A percentile compares a stretch with the other conserved stretches of the same genome.
Evolutionary conservation across 2,888 invertebrate species (phyloP).

Genomic region (Tribolium freemani): DNA sequence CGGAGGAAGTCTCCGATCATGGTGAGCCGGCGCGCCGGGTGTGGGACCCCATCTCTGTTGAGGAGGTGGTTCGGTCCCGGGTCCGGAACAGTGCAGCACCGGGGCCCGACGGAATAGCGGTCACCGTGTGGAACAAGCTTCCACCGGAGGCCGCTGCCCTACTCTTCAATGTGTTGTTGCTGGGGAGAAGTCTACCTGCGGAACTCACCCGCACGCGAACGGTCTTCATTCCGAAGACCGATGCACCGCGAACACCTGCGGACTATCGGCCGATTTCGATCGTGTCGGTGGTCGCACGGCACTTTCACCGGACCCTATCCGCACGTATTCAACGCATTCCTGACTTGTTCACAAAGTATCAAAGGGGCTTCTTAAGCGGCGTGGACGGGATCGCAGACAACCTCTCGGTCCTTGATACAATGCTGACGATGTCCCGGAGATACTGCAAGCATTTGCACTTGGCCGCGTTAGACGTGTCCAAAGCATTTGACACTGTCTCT

Average conservation of each 20-base stretch:
- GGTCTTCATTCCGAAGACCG: neutral
- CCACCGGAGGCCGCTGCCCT: slow-evolving; percentile 1
- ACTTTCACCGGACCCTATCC: neutral
- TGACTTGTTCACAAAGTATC: neutral
- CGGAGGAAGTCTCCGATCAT: neutral
- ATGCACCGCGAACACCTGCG: neutral
- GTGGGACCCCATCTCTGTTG: neutral
- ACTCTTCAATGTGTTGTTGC: neutral
- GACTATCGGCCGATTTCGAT: neutral
- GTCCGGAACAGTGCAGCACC: neutral
- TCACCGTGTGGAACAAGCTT: neutral
- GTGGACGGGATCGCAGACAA: neutral
- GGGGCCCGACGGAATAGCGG: neutral
- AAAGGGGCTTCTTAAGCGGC: neutral
- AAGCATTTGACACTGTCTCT: neutral
- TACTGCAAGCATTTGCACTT: neutral
- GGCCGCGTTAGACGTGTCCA: neutral
- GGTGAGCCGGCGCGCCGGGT: neutral
- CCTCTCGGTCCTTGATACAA: neutral
- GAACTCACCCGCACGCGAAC: neutral
- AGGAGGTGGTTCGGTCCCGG: neutral
- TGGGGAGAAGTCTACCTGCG: neutral
- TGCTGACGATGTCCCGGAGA: neutral
- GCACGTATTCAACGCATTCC: neutral
- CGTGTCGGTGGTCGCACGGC: neutral